Evolutionary conservation across 2,113 vertebrate genomes (phyloP).

Genomic region (Chaenogobius annularis): DNA sequence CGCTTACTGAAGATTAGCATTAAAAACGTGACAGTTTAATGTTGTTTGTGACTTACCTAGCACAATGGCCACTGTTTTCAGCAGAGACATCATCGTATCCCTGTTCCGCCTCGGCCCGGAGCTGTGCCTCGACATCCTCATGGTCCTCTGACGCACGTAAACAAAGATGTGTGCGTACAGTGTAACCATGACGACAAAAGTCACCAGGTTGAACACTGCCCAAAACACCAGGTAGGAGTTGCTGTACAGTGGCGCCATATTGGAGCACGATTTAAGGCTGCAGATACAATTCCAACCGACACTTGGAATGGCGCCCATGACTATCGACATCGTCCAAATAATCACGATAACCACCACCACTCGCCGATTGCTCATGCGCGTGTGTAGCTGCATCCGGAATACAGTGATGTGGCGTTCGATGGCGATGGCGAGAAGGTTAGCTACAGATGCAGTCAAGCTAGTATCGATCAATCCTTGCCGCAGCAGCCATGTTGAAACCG

Average conservation of each 20-base stretch:
- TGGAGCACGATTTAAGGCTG: constrained; percentile 88
- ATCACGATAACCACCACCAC: constrained; percentile 97
- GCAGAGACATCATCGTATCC: constrained; percentile 98
- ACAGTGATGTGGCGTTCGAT: constrained; percentile 98
- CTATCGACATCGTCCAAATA: constrained; percentile 99
- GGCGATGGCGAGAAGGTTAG: constrained; percentile 94
- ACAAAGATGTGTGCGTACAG: constrained; percentile 99
- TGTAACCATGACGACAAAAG: constrained; percentile 97
- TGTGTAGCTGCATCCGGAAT: constrained; percentile 98
- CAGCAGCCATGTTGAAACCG: constrained; percentile 95
- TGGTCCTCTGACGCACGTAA: constrained; percentile 97
- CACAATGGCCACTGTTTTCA: constrained; percentile 97
- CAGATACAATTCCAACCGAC: constrained; percentile 99
- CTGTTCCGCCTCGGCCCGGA: constrained; percentile 93
- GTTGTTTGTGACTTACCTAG: constrained; percentile 83
- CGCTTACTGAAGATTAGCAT: not conserved
- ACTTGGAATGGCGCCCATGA: constrained; percentile 96
- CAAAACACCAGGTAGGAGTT: constrained; percentile 98
- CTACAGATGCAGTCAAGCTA: constrained; percentile 94
- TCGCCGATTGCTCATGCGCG: constrained; percentile 95
- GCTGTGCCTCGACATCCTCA: constrained; percentile 98
- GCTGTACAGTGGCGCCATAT: constrained; percentile 98
- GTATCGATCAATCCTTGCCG: constrained; percentile 98
- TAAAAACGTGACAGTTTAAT: not conserved
- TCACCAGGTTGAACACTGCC: constrained; percentile 97